Base-by-base conservation (phyloP, 2,113 vertebrate genomes). In the Leucosticte australis region DNA sequence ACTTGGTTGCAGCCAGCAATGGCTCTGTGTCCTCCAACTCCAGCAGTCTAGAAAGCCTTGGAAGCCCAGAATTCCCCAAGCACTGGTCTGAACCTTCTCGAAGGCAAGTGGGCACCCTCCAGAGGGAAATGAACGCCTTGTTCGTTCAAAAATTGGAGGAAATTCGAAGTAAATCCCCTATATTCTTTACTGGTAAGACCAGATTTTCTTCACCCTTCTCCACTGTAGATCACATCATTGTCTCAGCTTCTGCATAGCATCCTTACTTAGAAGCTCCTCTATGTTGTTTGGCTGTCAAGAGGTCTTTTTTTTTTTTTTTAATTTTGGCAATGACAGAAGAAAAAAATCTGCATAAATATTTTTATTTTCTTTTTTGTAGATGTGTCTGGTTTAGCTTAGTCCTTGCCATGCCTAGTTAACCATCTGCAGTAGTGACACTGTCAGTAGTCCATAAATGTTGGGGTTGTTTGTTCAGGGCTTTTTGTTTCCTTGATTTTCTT, bases 141-240 rank as follows among this genome's bases (percentile, higher is more conserved):
- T 99, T 99, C 91, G 95, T 98, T 91, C 99, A 99, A 98, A 99
- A 99, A 97, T 98, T 99, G 99, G 99, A 99, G 94, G 99, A 99
- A 98, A 98, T 99, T 96, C 99, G 98, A 97, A 99, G 98, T 97
- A 98, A 99, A 96, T 99, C 99, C 93, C 99, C 99, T 95, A 98
- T 99, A 97, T 98, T 99, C 97, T 99, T 99, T 93, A 89, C 98
- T 59, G 99, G 99, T 99, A 99, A 99, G 99, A 96, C 95, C 65
- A 71, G 96, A 91, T 81, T 92, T 95, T 96, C 83, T 93, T 94
- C 94, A 93, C 95, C 94, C 82, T 83, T 92, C 78, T 78, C 85
- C 64, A 31, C 26, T 57, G 22, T 96, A 94, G 95, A 82, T 59
- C 81, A 82, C 84, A 7, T 22, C 63, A 21, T 60, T 42, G 56